Conservation (phyloP, 2,113 vertebrate genomes). For the Chlorodrepanis virens region DNA sequence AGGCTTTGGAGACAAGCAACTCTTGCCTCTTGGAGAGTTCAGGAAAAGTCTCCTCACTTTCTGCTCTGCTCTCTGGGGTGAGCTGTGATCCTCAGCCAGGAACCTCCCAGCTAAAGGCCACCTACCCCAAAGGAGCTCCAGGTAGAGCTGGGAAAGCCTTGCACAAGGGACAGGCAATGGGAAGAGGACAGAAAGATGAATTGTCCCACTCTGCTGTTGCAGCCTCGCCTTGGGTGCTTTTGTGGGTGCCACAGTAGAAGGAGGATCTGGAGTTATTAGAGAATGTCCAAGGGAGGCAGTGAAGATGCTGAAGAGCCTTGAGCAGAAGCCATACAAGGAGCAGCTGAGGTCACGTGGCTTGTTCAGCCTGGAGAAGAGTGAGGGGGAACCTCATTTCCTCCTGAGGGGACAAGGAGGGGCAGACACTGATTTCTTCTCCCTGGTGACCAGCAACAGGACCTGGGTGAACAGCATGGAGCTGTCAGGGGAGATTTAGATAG, state of each 20-base stretch:
- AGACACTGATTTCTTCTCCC: background rate
- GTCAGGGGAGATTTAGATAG: background rate
- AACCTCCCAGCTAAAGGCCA: background rate
- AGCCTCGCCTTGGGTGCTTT: background rate
- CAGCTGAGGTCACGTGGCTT: background rate
- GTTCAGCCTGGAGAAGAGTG: background rate
- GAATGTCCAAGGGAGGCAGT: too few relatives aligned
- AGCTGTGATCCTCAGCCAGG: background rate
- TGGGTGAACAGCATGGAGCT: background rate
- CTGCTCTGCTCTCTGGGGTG: background rate
- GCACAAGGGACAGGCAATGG: rapidly evolving
- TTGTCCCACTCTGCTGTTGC: background rate
- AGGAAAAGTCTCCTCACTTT: background rate
- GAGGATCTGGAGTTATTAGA: background rate
- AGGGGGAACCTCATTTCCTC: background rate
- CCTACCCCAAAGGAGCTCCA: background rate
- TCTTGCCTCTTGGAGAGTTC: background rate
- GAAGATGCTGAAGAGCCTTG: background rate
- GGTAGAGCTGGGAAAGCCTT: background rate
- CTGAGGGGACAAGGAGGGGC: background rate
- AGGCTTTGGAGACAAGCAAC: background rate
- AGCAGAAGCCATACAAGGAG: background rate
- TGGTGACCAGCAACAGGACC: background rate
- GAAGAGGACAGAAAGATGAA: background rate
- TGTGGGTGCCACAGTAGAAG: background rate